Conservation (phyloP, 2,888 invertebrate species). For the Teinopalpus imperialis region DNA sequence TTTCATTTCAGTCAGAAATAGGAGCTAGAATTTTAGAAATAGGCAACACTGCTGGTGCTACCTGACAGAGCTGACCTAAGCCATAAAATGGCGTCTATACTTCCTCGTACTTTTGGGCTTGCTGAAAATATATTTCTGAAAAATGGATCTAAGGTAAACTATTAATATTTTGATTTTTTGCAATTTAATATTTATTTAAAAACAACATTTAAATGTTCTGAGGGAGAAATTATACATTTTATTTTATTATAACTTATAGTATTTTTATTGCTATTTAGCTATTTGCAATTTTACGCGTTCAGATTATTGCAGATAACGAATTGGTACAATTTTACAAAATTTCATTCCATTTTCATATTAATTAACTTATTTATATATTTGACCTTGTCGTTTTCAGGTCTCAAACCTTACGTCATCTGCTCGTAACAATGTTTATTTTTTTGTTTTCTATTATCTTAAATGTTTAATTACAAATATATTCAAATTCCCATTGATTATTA, state of each 20-base stretch:
- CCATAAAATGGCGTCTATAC: conserved; percentile 89
- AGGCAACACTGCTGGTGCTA: conserved; percentile 19
- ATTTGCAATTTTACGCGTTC: no score
- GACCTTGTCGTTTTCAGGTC: conserved; percentile 69
- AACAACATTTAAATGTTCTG: no score
- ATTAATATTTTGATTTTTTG: not conserved
- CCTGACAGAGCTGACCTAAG: no score
- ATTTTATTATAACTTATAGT: no score
- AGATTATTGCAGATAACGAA: no score
- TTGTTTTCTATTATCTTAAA: conserved; percentile 19
- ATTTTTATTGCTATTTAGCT: no score
- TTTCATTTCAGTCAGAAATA: no score
- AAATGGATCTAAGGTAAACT: conserved; percentile 87
- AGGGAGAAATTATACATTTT: no score
- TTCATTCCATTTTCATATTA: conserved; percentile 11
- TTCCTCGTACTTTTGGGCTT: conserved; percentile 87
- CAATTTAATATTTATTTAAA: no score
- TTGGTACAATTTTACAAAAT: no score
- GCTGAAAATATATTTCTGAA: conserved; percentile 86
- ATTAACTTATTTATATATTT: conserved; percentile 57
- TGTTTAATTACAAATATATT: conserved; percentile 4
- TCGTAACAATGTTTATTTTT: conserved; percentile 35
- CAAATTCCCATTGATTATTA: no score
- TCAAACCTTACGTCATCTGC: conserved; percentile 70
- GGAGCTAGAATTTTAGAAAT: conserved; percentile 16